These are phyloP conservation scores for Plagodis dolabraria DNA, from an alignment of 2,888 invertebrate genomes.

Conservation along the genomic window DNA sequence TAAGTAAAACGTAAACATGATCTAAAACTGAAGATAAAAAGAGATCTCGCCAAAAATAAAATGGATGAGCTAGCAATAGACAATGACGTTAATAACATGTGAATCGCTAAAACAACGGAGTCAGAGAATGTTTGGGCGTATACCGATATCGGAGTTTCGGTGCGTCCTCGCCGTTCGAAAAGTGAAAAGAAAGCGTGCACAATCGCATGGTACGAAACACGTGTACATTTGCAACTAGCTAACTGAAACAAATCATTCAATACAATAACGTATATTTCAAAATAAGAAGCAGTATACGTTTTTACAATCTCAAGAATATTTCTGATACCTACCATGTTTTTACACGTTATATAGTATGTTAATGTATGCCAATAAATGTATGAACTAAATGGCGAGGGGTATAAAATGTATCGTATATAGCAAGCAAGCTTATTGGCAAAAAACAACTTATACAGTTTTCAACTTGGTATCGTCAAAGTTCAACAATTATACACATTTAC, in stretches of 20 bases:
- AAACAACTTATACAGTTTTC: too few relatives aligned
- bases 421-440: too few relatives aligned
- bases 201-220: constrained; percentile 20
- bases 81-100: background rate
- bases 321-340: too few relatives aligned
- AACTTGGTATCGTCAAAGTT: too few relatives aligned
- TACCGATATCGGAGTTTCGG: background rate
- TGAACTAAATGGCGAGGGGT: too few relatives aligned
- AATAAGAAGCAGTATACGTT: too few relatives aligned
- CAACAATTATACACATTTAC: too few relatives aligned
- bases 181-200: constrained; percentile 25
- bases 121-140: background rate
- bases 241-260: background rate
- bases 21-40: too few relatives aligned
- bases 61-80: background rate
- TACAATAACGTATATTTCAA: background rate
- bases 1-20: background rate
- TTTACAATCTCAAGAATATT: too few relatives aligned
- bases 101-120: background rate
- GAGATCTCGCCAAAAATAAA: background rate
- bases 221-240: constrained; percentile 5
- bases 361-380: too few relatives aligned
- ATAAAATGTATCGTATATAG: too few relatives aligned
- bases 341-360: too few relatives aligned
- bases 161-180: constrained; percentile 12